Evolutionary conservation across 2,797 vertebrate species (phyloP).

Genomic region (Amblyraja radiata): DNA sequence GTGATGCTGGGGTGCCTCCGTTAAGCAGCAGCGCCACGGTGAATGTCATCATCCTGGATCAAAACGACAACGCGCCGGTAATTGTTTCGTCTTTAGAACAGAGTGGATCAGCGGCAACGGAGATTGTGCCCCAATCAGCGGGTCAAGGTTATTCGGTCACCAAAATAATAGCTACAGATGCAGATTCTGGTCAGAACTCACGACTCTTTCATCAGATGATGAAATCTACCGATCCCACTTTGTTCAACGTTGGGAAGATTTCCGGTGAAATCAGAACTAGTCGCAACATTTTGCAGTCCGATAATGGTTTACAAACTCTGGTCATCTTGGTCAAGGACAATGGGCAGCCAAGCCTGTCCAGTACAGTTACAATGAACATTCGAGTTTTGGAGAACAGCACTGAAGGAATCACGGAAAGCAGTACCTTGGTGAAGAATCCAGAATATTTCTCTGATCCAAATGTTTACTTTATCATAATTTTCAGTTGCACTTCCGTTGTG

Average conservation of each 20-base stretch:
- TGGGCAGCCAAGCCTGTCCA: slow-evolving; percentile 9
- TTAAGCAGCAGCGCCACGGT: background rate
- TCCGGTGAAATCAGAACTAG: no score
- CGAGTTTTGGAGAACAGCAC: background rate
- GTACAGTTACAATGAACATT: slow-evolving; percentile 39
- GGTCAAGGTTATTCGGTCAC: background rate
- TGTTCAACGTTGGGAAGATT: no score
- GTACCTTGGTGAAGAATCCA: background rate
- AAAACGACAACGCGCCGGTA: background rate
- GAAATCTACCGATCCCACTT: no score
- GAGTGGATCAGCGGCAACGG: background rate
- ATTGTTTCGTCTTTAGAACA: background rate
- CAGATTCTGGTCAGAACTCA: slow-evolving; percentile 55
- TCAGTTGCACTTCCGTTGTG: slow-evolving; percentile 54
- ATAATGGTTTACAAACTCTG: no score
- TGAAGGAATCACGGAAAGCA: background rate
- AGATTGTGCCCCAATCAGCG: no score
- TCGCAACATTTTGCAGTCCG: no score
- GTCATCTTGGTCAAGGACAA: no score
- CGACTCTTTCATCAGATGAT: slow-evolving; percentile 50
- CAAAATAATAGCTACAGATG: slow-evolving; percentile 43
- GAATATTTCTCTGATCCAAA: slow-evolving; percentile 49
- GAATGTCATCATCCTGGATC: background rate
- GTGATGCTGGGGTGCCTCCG: background rate
- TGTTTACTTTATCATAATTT: slow-evolving; percentile 53